phyloP scores from a whole-genome alignment of 1,140 invertebrate species.

The Drosophila sturtevanti region DNA sequence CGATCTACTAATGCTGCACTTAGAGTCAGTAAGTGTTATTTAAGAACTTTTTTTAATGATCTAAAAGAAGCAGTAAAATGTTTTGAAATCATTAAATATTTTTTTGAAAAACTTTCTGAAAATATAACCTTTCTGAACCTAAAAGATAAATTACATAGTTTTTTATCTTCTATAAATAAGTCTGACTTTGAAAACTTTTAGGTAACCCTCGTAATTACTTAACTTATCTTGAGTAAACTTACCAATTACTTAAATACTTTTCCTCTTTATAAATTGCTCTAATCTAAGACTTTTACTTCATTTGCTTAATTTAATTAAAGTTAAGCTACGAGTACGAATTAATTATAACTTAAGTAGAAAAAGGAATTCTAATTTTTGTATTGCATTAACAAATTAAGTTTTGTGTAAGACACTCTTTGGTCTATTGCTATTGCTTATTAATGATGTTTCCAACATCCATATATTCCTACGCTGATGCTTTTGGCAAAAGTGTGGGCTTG shows the following conservation, averaged over 20 bases:
- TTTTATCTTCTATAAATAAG: too few species aligned
- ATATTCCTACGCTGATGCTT: constrained; percentile 39
- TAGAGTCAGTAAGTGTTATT: too few species aligned
- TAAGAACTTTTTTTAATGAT: too few species aligned
- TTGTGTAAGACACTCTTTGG: constrained; percentile 63
- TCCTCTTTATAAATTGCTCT: neutral
- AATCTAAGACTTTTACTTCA: neutral
- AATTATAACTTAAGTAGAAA: neutral
- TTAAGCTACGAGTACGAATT: neutral
- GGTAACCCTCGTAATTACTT: neutral
- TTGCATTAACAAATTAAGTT: constrained; percentile 21
- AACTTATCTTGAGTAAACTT: neutral
- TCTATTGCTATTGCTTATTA: neutral
- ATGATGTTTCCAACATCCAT: neutral
- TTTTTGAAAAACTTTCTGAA: too few species aligned
- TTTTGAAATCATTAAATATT: too few species aligned
- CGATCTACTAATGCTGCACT: too few species aligned
- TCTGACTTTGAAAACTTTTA: neutral
- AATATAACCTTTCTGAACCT: too few species aligned
- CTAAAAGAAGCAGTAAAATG: too few species aligned
- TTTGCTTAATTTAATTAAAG: neutral
- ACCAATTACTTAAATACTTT: neutral
- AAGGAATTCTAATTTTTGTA: neutral
- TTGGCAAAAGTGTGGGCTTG: constrained; percentile 18
- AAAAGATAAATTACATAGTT: too few species aligned